Conservation (phyloP, 2,888 invertebrate genomes). For the Hanleya hanleyi region DNA sequence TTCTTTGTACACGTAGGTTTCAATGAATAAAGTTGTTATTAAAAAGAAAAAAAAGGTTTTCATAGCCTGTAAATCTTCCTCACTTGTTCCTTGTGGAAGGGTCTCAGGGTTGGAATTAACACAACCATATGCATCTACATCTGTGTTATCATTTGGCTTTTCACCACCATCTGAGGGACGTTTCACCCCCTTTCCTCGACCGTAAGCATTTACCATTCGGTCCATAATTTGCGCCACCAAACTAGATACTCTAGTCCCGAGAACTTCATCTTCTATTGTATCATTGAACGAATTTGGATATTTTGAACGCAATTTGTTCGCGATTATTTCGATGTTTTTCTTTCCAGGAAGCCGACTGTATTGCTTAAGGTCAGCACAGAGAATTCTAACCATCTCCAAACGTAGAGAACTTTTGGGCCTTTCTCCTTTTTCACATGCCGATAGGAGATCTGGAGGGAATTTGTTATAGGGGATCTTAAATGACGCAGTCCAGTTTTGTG, state of each 20-base stretch:
- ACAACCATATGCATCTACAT: neutral
- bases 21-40: no score
- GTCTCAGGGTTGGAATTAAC: neutral
- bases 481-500: neutral
- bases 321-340: neutral
- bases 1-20: no score
- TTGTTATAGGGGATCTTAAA: neutral
- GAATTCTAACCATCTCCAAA: conserved; percentile 3
- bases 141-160: neutral
- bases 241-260: neutral
- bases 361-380: neutral
- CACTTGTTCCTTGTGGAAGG: neutral
- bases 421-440: neutral
- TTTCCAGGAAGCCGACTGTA: neutral
- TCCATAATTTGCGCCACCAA: neutral
- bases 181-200: neutral
- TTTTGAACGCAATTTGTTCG: no score
- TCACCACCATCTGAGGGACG: neutral
- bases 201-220: neutral
- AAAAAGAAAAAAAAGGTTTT: no score
- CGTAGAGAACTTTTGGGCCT: neutral
- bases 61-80: neutral
- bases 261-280: neutral
- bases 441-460: neutral
- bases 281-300: neutral